phyloP scores from a whole-genome alignment of 2,888 invertebrate species.

The Allygus modestus region DNA sequence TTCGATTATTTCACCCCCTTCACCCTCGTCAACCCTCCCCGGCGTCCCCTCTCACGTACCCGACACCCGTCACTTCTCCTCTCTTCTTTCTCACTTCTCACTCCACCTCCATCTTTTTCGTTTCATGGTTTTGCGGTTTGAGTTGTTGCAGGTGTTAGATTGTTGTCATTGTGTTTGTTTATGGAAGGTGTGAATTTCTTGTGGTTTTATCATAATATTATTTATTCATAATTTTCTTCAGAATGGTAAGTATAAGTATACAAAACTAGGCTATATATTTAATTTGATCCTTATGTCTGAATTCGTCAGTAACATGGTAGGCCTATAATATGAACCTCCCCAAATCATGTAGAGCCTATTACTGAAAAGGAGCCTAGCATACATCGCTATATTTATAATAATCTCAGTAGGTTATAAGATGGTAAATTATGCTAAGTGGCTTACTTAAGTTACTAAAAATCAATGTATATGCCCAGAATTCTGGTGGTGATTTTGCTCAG shows the following conservation, averaged over 20 bases:
- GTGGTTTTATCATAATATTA: background rate
- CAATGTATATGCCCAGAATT: too few species aligned
- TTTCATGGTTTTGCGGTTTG: constrained; percentile 5
- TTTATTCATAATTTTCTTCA: background rate
- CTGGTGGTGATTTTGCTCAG: too few species aligned
- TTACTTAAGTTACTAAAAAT: too few species aligned
- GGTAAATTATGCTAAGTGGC: background rate
- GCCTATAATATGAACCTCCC: too few species aligned
- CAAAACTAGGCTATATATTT: background rate
- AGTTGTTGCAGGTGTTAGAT: constrained; percentile 7
- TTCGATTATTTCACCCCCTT: constrained; percentile 10
- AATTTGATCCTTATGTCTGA: background rate
- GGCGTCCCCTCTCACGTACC: background rate
- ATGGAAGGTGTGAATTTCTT: background rate
- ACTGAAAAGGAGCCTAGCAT: background rate
- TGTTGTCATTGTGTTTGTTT: background rate
- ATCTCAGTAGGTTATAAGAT: background rate
- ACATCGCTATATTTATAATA: background rate
- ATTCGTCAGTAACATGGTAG: background rate
- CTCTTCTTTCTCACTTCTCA: background rate
- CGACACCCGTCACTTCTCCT: background rate
- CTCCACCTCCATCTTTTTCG: constrained; percentile 7
- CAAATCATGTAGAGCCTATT: too few species aligned
- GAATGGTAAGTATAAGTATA: background rate
- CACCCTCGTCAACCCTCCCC: background rate